Percentiles rank a stretch among this genome's conserved stretches.
Evolutionary conservation across 2,113 vertebrate species (phyloP).

Genomic region (Trogon melanurus): DNA sequence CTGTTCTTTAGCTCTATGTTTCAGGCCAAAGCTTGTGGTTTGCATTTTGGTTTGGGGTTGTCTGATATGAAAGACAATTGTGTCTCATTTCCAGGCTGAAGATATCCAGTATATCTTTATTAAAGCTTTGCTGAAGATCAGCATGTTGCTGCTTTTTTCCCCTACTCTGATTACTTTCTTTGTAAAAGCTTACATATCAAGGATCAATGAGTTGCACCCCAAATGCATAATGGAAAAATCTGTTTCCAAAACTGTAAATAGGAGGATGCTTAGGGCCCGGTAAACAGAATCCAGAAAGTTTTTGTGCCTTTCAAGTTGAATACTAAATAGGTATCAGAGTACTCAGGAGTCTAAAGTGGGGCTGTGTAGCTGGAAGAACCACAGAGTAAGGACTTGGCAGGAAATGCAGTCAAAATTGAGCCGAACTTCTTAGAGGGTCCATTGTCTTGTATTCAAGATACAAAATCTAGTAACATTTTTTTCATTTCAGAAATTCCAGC

Average conservation of each 20-base stretch:
- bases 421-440: neutral
- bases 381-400: neutral
- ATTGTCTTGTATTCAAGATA: neutral
- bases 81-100: neutral
- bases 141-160: neutral
- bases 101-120: neutral
- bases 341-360: neutral
- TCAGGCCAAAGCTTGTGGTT: neutral
- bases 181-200: neutral
- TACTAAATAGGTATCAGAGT: neutral
- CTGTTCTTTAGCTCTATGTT: neutral
- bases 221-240: neutral
- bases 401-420: neutral
- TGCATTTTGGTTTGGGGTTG: neutral
- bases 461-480: slow-evolving; percentile 5
- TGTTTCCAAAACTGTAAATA: neutral
- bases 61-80: neutral
- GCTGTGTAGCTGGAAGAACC: neutral
- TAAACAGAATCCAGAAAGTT: neutral
- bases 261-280: neutral
- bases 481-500: slow-evolving; percentile 86
- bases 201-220: neutral
- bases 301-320: neutral
- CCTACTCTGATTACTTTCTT: neutral
- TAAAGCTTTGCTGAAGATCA: neutral